These are phyloP conservation scores for Lepidurus couesii DNA, from an alignment of 1,140 invertebrate species.

Conservation along the genomic window DNA sequence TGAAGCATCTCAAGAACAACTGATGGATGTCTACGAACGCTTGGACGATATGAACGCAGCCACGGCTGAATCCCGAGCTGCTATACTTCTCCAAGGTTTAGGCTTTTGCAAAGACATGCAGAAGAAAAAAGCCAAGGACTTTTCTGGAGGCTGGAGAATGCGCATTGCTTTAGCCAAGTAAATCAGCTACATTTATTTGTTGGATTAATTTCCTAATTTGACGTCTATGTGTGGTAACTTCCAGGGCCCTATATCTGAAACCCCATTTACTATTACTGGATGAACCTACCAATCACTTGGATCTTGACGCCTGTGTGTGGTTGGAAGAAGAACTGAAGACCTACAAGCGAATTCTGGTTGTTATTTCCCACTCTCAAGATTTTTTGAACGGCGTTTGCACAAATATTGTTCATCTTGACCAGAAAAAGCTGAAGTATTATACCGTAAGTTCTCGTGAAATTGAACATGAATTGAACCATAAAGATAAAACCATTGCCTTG, in stretches of 20 bases:
- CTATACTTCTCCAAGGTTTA: constrained; percentile 90
- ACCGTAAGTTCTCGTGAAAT: constrained; percentile 58
- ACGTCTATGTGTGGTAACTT: constrained; percentile 29
- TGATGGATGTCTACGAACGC: constrained; percentile 96
- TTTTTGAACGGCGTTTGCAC: constrained; percentile 99
- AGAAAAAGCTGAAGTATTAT: constrained; percentile 90
- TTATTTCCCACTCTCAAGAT: constrained; percentile 99
- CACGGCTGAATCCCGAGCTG: constrained; percentile 88
- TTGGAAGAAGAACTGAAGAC: constrained; percentile 93
- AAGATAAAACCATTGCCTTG: constrained; percentile 35
- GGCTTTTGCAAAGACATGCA: constrained; percentile 96
- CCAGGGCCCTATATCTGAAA: constrained; percentile 67
- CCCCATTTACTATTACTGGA: constrained; percentile 42
- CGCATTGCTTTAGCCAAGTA: constrained; percentile 85
- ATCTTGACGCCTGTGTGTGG: constrained; percentile 96
- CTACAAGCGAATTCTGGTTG: constrained; percentile 95
- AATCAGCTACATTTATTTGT: constrained; percentile 39
- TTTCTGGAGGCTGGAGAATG: constrained; percentile 99
- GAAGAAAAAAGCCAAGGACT: constrained; percentile 81
- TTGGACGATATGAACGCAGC: constrained; percentile 94
- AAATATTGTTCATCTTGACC: constrained; percentile 94
- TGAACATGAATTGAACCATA: background rate
- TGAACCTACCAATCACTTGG: constrained; percentile 64
- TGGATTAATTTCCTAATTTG: constrained; percentile 42
- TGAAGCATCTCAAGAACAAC: constrained; percentile 87